Evolutionary conservation across 2,888 invertebrate species (phyloP).

Genomic region (Pollenia labialis): DNA sequence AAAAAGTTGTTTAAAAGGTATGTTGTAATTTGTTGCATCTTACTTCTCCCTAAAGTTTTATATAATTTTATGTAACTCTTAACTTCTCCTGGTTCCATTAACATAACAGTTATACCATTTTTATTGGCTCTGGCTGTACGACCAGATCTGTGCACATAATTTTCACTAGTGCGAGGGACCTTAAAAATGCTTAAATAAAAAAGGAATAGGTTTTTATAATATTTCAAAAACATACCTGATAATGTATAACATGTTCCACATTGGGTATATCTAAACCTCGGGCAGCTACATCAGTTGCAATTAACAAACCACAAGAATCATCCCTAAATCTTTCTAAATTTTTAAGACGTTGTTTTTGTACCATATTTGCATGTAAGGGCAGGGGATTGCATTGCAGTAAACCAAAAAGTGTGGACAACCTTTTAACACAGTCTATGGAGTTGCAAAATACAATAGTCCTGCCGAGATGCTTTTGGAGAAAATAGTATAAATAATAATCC

Average conservation of each 20-base stretch:
- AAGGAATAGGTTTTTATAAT: not conserved
- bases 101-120: conserved; percentile 95
- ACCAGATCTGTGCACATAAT: conserved; percentile 98
- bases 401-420: conserved; percentile 89
- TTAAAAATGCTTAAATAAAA: conserved; percentile 44
- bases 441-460: conserved; percentile 97
- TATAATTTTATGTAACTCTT: conserved; percentile 92
- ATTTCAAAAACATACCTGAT: conserved; percentile 86
- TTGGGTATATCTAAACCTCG: conserved; percentile 97
- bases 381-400: conserved; percentile 90
- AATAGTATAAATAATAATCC: conserved; percentile 96
- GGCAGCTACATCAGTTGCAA: conserved; percentile 99
- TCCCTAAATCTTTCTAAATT: conserved; percentile 95
- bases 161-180: conserved; percentile 97
- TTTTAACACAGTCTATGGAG: conserved; percentile 96
- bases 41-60: conserved; percentile 93
- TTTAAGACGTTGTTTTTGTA: conserved; percentile 95
- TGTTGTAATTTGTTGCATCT: conserved; percentile 75
- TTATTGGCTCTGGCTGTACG: conserved; percentile 96
- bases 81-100: conserved; percentile 95
- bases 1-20: conserved; percentile 7
- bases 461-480: conserved; percentile 92
- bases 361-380: conserved; percentile 95
- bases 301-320: conserved; percentile 89
- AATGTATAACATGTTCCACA: conserved; percentile 98